Conservation (phyloP, 1,140 invertebrate species). For the Drosophila lowei region DNA sequence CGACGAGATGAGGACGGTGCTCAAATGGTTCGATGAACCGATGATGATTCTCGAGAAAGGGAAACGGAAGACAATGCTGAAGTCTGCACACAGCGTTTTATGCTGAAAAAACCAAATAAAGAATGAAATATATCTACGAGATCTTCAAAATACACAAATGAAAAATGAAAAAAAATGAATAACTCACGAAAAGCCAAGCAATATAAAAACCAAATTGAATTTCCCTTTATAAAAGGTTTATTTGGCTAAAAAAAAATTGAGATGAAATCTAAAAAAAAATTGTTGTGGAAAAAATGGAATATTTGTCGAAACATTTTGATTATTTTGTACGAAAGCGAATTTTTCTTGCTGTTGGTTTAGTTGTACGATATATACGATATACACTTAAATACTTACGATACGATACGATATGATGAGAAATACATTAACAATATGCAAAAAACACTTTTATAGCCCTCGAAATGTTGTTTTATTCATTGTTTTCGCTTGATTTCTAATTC, state of each 20-base stretch:
- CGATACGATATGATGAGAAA: slow-evolving; percentile 30
- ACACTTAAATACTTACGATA: slow-evolving; percentile 44
- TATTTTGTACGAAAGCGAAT: slow-evolving; percentile 77
- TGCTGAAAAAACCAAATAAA: slow-evolving; percentile 71
- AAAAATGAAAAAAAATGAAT: slow-evolving; percentile 7
- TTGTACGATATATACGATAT: slow-evolving; percentile 71
- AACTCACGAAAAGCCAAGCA: slow-evolving; percentile 33
- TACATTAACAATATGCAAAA: slow-evolving; percentile 67
- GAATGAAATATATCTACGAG: slow-evolving; percentile 52
- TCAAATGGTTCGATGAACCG: slow-evolving; percentile 56
- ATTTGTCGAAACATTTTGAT: slow-evolving; percentile 58
- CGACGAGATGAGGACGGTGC: slow-evolving; percentile 43
- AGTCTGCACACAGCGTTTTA: slow-evolving; percentile 77
- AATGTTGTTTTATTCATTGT: slow-evolving; percentile 65
- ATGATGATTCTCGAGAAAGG: slow-evolving; percentile 50
- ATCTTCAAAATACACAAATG: slow-evolving; percentile 56
- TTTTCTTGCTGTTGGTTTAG: slow-evolving; percentile 81
- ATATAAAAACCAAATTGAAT: slow-evolving; percentile 43
- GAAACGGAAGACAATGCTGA: slow-evolving; percentile 55
- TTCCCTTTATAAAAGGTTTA: slow-evolving; percentile 31
- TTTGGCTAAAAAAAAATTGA: slow-evolving; percentile 29
- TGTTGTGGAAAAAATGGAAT: slow-evolving; percentile 28
- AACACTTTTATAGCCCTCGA: slow-evolving; percentile 12
- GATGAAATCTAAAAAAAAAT: slow-evolving; percentile 26
- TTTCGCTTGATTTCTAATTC: slow-evolving; percentile 29